Conservation (phyloP, 37 sponge, comb jelly and placozoan genomes). For the Oopsacas minuta region DNA sequence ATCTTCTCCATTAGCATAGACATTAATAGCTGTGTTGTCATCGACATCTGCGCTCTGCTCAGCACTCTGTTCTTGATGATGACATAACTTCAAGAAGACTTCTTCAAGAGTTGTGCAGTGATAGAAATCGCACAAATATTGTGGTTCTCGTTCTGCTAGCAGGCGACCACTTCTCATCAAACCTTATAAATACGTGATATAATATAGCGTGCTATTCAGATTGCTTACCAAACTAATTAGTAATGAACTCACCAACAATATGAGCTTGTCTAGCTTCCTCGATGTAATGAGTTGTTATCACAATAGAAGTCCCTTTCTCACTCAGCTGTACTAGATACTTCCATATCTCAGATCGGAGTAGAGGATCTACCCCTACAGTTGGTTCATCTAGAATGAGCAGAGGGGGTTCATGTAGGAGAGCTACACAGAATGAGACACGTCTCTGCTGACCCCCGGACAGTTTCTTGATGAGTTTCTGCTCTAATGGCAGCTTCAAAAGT, state of each 20-base stretch:
- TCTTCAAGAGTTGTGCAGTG: conserved; percentile 53
- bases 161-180: conserved; percentile 70
- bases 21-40: background rate
- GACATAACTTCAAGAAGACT: conserved; percentile 55
- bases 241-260: conserved; percentile 29
- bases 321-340: conserved; percentile 44
- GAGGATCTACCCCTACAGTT: conserved; percentile 71
- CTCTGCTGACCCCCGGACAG: conserved; percentile 77
- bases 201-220: background rate
- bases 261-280: conserved; percentile 72
- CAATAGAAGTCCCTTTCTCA: conserved; percentile 32
- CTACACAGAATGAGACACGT: conserved; percentile 67
- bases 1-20: background rate
- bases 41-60: background rate
- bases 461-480: conserved; percentile 33
- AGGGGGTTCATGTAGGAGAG: conserved; percentile 64
- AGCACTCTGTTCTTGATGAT: conserved; percentile 21
- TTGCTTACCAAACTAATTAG: background rate
- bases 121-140: conserved; percentile 33
- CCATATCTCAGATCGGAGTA: conserved; percentile 68
- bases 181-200: conserved; percentile 14
- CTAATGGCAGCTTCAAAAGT: conserved; percentile 45
- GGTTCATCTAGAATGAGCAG: conserved; percentile 75
- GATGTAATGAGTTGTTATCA: conserved; percentile 82
- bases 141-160: conserved; percentile 46